phyloP scores from a whole-genome alignment of 1,140 invertebrate genomes.

The Vanessa tameamea region DNA sequence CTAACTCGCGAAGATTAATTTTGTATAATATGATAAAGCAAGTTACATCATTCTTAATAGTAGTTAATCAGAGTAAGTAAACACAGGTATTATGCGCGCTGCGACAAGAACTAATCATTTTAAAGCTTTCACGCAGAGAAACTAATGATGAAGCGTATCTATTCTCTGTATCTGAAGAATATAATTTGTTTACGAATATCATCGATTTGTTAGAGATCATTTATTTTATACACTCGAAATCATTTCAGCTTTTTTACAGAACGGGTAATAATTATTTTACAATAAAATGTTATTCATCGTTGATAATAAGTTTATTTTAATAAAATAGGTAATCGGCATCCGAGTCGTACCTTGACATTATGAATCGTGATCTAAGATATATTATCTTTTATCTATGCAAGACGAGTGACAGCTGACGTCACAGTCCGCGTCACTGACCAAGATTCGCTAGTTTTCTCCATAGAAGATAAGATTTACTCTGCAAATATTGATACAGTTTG shows the following conservation, averaged over 20 bases:
- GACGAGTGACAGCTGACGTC: constrained; percentile 60
- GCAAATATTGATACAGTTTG: constrained; percentile 64
- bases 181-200: not conserved
- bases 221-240: too few relatives aligned
- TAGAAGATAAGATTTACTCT: constrained; percentile 61
- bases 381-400: constrained; percentile 40
- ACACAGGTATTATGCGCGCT: constrained; percentile 51
- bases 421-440: constrained; percentile 59
- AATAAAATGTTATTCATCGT: too few relatives aligned
- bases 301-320: not conserved
- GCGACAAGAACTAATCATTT: constrained; percentile 58
- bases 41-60: constrained; percentile 58
- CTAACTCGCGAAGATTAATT: constrained; percentile 44
- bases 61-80: constrained; percentile 60
- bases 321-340: not conserved
- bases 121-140: constrained; percentile 26
- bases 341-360: not conserved
- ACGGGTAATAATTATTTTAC: too few relatives aligned
- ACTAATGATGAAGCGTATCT: not conserved
- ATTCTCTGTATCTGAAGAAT: not conserved
- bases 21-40: constrained; percentile 44
- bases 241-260: too few relatives aligned
- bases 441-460: constrained; percentile 64
- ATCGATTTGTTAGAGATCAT: too few relatives aligned
- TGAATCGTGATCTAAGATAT: constrained; percentile 15